These are phyloP conservation scores for Tethya wilhelma DNA, from an alignment of 37 sponge, comb jelly and placozoan genomes.

Conservation along the genomic window DNA sequence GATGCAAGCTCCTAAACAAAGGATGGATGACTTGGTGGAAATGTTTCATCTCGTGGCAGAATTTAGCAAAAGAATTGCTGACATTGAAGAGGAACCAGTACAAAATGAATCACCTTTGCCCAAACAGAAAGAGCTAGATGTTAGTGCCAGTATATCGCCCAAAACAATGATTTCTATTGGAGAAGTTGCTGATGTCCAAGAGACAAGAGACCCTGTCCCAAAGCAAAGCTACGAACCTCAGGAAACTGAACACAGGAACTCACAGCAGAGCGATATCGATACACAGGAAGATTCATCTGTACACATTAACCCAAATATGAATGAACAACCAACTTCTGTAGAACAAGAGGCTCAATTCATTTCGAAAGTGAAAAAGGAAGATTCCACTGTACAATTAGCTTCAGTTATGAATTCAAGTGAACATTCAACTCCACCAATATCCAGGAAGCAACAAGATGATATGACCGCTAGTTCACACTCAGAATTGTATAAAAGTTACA, in stretches of 20 bases:
- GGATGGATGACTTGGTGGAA: not conserved
- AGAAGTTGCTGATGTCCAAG: not conserved
- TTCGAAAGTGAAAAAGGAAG: no score
- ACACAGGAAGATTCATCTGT: no score
- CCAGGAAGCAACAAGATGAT: no score
- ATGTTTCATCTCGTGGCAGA: slow-evolving; percentile 12
- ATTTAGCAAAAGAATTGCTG: not conserved
- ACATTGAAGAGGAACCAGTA: not conserved
- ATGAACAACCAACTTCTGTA: no score
- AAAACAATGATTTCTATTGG: not conserved
- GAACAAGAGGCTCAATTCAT: no score
- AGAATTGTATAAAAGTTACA: not conserved
- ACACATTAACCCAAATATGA: no score
- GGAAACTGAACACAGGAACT: no score
- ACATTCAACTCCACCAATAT: no score
- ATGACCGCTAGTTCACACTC: not conserved
- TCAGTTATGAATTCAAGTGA: not conserved
- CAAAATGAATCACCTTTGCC: not conserved
- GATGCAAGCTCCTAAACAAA: not conserved
- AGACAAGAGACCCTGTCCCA: not conserved
- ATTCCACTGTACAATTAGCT: not conserved
- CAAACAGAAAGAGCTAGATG: not conserved
- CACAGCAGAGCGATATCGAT: no score
- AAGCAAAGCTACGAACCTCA: not conserved
- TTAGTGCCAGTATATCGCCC: no score